Conservation (phyloP, 2,888 invertebrate genomes). For the Amphipoea oculea region DNA sequence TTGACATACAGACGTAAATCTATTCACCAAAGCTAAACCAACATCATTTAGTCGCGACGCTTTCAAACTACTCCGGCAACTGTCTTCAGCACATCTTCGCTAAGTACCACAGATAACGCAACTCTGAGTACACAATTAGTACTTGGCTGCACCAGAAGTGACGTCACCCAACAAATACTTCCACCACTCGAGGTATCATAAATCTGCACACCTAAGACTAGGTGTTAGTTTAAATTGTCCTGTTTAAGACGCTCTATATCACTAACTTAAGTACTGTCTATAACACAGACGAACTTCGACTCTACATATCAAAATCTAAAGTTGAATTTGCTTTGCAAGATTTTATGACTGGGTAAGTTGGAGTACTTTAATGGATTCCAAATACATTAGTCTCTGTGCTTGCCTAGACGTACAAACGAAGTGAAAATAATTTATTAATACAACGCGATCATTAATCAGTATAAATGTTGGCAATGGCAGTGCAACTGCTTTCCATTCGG, state of each 20-base stretch:
- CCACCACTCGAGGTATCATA: conserved; percentile 65
- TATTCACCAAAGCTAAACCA: conserved; percentile 47
- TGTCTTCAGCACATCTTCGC: conserved; percentile 45
- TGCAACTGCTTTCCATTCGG: conserved; percentile 57
- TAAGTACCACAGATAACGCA: conserved; percentile 56
- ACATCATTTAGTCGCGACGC: conserved; percentile 49
- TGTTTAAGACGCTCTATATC: conserved; percentile 67
- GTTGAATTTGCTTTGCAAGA: conserved; percentile 40
- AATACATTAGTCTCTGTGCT: conserved; percentile 73
- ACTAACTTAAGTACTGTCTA: conserved; percentile 64
- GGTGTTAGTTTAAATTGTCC: conserved; percentile 76
- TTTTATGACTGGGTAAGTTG: conserved; percentile 49
- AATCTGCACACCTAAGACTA: conserved; percentile 75
- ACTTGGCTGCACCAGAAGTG: conserved; percentile 53
- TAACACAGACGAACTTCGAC: conserved; percentile 45
- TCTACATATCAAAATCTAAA: conserved; percentile 32
- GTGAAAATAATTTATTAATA: conserved; percentile 70
- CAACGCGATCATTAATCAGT: conserved; percentile 65
- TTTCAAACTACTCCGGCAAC: conserved; percentile 44
- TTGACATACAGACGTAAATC: conserved; percentile 47
- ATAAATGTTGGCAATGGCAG: conserved; percentile 54
- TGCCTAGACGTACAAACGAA: conserved; percentile 65
- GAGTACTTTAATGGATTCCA: conserved; percentile 73
- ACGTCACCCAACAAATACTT: conserved; percentile 63
- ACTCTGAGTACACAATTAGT: conserved; percentile 50